Conservation (phyloP, 2,113 vertebrate genomes). For the Ariopsis seemanni region DNA sequence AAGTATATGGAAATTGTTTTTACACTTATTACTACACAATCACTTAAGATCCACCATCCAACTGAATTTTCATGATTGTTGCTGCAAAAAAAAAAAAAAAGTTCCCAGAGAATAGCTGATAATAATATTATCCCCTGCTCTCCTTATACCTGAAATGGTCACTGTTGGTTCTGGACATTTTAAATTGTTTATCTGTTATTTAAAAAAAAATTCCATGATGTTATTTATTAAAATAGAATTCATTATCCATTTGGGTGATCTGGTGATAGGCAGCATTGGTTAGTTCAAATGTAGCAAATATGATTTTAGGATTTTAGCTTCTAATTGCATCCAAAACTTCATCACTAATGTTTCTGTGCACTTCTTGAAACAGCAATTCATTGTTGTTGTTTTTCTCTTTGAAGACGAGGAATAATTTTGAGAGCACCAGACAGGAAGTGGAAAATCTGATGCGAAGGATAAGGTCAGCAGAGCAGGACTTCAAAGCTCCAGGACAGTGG, state of each 20-base stretch:
- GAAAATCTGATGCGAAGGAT: constrained; percentile 96
- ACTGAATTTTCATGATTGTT: neutral
- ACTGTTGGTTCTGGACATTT: neutral
- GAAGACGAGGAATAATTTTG: constrained; percentile 97
- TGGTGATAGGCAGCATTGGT: neutral
- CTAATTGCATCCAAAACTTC: neutral
- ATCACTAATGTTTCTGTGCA: neutral
- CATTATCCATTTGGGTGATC: neutral
- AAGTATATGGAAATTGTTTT: neutral
- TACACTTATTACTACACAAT: neutral
- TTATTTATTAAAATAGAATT: neutral
- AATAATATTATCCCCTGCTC: neutral
- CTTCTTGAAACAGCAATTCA: neutral
- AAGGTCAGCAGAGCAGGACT: constrained; percentile 90
- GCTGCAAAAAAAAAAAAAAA: neutral
- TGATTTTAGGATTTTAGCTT: neutral
- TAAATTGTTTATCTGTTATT: neutral
- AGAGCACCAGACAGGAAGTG: constrained; percentile 95
- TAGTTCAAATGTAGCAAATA: neutral
- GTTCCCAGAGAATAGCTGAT: neutral
- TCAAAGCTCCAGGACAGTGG: constrained; percentile 89
- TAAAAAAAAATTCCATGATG: neutral
- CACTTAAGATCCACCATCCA: neutral
- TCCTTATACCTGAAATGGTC: neutral
- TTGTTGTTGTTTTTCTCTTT: constrained; percentile 45